Evolutionary conservation across 2,797 vertebrate genomes (phyloP).

Genomic region (Parotocinclus haroldoi): DNA sequence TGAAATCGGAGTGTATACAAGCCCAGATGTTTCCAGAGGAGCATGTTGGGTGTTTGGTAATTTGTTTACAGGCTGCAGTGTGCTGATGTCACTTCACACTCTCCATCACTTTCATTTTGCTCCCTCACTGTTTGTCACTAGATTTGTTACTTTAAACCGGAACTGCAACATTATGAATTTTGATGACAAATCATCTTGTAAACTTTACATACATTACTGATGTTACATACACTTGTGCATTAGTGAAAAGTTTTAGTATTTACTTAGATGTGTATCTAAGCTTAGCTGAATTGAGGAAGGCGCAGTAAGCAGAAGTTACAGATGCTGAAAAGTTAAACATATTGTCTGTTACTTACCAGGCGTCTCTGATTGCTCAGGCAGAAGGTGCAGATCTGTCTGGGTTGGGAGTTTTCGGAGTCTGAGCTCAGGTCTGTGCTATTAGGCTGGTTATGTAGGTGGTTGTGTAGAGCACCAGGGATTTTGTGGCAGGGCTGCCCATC

Average conservation of each 20-base stretch:
- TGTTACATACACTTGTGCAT: too few species aligned
- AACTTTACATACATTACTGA: too few species aligned
- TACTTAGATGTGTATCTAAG: too few species aligned
- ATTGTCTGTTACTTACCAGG: conserved; percentile 79
- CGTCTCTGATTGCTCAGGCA: conserved; percentile 98
- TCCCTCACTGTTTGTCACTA: too few species aligned
- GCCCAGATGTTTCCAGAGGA: too few species aligned
- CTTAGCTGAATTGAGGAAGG: too few species aligned
- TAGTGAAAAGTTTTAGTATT: too few species aligned
- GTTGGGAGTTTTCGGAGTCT: conserved; percentile 83
- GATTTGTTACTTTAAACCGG: too few species aligned
- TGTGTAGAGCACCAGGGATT: conserved; percentile 68
- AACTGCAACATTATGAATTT: too few species aligned
- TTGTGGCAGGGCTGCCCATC: conserved; percentile 90
- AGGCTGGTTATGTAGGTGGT: conserved; percentile 59
- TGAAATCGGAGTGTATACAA: too few species aligned
- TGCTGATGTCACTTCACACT: conserved; percentile 27
- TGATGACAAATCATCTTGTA: too few species aligned
- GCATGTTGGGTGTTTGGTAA: conserved; percentile 3
- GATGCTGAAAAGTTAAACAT: neutral
- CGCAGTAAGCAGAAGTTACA: neutral
- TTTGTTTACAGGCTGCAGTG: conserved; percentile 21
- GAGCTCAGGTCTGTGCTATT: conserved; percentile 65
- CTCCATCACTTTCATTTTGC: conserved; percentile 3
- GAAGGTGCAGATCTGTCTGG: conserved; percentile 98